Base-by-base conservation (phyloP, 1,140 invertebrate species). In the Nephotettix cincticeps region DNA sequence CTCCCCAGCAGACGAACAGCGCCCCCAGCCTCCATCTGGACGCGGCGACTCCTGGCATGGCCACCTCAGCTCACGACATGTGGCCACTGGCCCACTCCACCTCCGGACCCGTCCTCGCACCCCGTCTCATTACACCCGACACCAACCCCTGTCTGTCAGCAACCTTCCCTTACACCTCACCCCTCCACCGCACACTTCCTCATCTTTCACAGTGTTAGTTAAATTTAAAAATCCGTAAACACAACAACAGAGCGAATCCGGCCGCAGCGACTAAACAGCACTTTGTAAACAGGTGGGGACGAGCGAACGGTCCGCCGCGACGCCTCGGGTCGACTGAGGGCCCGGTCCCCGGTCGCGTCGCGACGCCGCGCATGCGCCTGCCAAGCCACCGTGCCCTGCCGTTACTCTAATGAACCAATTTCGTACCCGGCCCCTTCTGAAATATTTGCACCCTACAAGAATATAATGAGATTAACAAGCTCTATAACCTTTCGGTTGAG, bases 1-100 rank as follows among this genome's bases (percentile, higher is more conserved):
- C 58, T 1, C 69, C 69, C 29, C 69, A 70, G 54, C 69, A 70
- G 1, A 70, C 69, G 27, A 70, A 30, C n/a, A 70, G 56, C 14
- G 69, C 30, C 19, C 69, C 69, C n/a, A 70, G 68, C 28, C 69
- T 56, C 36, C 69, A 70, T 32, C 56, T 54, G 14, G 40, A 45
- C 21, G 66, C 36, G 43, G 32, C 36, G n/a, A 30, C 21, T 14
- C 36, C 14, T 4, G 28, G 1, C 29, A 36, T 36, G 32, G 29
- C n/a, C 47, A 4, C 21, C 47, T 9, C 19, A n/a, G 17, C 6
- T n/a, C 47, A n/a, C 47, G 19, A n/a, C 47, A n/a, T 23, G 6
- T 19, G 6, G 6, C 47, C n/a, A 19, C 47, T 6, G 17, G 17
- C 6, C 47, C 17, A 19, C n/a, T 6, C 47, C 19, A 19, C 17